phyloP scores from a whole-genome alignment of 2,888 invertebrate species.

The Oxycera nigricornis region DNA sequence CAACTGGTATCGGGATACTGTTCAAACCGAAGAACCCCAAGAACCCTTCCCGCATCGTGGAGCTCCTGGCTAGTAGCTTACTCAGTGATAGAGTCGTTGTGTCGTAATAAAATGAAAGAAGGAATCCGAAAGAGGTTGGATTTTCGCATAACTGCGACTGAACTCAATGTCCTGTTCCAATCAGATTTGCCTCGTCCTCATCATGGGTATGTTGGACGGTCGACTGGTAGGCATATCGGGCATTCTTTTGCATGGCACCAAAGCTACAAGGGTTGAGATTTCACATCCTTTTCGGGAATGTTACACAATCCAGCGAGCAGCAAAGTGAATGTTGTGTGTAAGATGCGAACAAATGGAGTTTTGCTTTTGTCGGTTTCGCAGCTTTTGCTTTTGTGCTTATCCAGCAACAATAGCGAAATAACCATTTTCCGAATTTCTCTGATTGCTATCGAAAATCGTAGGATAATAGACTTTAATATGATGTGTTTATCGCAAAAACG shows the following conservation, averaged over 20 bases:
- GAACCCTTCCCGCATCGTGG: not conserved
- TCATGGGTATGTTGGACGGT: not conserved
- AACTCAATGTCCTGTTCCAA: conserved; percentile 27
- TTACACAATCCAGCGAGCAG: conserved; percentile 28
- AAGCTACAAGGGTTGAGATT: not conserved
- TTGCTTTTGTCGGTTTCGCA: not conserved
- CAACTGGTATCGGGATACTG: conserved; percentile 11
- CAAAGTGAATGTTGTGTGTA: conserved; percentile 21
- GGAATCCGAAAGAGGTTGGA: conserved; percentile 35
- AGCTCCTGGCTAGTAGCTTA: not conserved
- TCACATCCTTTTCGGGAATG: conserved; percentile 16
- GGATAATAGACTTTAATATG: conserved; percentile 12
- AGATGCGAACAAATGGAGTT: conserved; percentile 6
- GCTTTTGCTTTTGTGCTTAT: conserved; percentile 37
- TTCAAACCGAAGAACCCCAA: conserved; percentile 1
- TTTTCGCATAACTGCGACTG: conserved; percentile 23
- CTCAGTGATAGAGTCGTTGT: not conserved
- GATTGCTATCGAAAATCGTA: conserved; percentile 12
- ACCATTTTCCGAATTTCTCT: conserved; percentile 21
- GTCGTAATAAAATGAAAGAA: conserved; percentile 32
- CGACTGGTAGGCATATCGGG: not conserved
- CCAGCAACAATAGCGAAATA: conserved; percentile 35
- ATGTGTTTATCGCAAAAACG: conserved; percentile 21
- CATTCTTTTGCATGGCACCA: not conserved
- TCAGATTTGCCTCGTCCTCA: not conserved